Base-by-base conservation (phyloP, 2,113 vertebrate genomes). In the Ctenomys sociabilis region DNA sequence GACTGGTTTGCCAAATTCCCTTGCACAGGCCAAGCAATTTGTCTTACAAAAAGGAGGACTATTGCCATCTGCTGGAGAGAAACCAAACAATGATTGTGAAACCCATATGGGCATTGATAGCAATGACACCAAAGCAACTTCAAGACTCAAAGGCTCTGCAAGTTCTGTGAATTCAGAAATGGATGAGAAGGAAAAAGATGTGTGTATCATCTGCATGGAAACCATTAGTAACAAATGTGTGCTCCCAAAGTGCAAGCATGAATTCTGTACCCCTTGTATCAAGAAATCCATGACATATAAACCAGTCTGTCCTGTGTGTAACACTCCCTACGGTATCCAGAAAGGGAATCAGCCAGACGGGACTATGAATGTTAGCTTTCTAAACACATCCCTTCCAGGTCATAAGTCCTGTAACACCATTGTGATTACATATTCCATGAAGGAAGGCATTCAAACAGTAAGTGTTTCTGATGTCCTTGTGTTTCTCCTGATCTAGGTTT, bases 321-420 rank as follows among this genome's bases (percentile, higher is more conserved):
- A 84, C 49, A 90, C 77, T 0, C 0, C 49, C 57, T 99, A 98
- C 1, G 98, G 98, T 43, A 0, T 91, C 35, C 0, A 98, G 61
- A 93, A 4, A 95, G 98, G 98, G 93, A 94, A 98, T 92, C 99
- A 99, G 6, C 98, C 99, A 35, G 80, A 98, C 0, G 98, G 98
- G 93, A 95, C 0, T 11, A 99, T 99, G 98, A 1, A 0, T 0
- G 0, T 0, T 11, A 0, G 0, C 4, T 0, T 0, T 0, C 0
- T 0, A 0, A 1, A 0, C 16, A 0, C 0, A 0, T 0, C 40
- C 26, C 98, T 99, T 87, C 97, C 98, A 9, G 98, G 98, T 90
- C 98, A 98, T 96, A 8, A n/a, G 0, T 0, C 0, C 0, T 98
- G 32, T 92, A 81, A 2, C 30, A 98, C 98, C 52, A 98, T 99